These are phyloP conservation scores for Elephas maximus DNA, from an alignment of 2,113 vertebrate species.

Conservation along the genomic window DNA sequence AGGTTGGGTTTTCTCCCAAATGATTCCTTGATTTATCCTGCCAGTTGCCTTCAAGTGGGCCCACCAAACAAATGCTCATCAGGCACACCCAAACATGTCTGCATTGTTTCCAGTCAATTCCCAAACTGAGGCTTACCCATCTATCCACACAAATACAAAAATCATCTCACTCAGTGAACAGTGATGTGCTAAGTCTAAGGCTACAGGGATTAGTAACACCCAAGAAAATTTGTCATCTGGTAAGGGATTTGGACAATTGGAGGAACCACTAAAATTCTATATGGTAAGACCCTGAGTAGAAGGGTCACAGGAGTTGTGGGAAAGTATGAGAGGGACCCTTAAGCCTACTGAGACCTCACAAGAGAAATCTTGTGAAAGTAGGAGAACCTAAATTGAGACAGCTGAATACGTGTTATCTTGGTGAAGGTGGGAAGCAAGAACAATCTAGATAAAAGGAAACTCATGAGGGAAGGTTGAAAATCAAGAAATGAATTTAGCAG, in stretches of 20 bases:
- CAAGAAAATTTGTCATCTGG: background rate
- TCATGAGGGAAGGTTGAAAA: too few species aligned
- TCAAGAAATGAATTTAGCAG: background rate
- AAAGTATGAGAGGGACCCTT: accelerated
- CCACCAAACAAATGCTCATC: background rate
- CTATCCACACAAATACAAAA: too few species aligned
- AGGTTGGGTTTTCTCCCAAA: background rate
- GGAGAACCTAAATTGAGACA: background rate
- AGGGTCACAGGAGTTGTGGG: background rate
- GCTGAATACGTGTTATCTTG: accelerated
- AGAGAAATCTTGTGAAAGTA: background rate
- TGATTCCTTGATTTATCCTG: too few species aligned
- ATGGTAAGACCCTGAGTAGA: too few species aligned
- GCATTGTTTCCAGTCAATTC: accelerated
- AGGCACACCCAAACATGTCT: background rate
- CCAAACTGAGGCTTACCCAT: background rate
- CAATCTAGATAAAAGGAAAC: accelerated
- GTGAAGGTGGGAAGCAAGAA: background rate
- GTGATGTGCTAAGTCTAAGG: background rate
- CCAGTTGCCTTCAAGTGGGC: background rate
- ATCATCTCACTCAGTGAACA: too few species aligned
- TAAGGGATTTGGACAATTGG: background rate
- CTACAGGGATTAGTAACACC: background rate
- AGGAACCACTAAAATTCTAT: background rate
- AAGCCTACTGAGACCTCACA: background rate